Base-by-base conservation (phyloP, 2,888 invertebrate genomes). In the Pedicia rivosa region DNA sequence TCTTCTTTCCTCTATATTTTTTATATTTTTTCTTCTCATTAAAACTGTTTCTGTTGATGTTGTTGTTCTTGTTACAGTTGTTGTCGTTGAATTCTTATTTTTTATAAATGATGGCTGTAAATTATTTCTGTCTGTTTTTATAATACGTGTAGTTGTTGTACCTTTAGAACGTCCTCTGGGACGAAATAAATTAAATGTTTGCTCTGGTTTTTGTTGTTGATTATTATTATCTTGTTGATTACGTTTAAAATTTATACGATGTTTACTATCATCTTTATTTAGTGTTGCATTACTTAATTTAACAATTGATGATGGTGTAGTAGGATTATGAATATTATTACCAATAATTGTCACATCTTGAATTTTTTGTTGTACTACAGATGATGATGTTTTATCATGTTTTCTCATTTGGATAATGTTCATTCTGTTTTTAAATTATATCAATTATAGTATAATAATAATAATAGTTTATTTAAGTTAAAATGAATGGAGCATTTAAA, bases 21-120 rank as follows among this genome's bases (percentile, higher is more conserved):
- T 24, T 25, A 34, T 24, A 24, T 24, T 34, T 34, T 7, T 24
- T 34, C 22, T 24, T 17, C 14, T 19, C 24, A 32, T 32, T 20
- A 22, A n/a, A 22, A 28, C 28, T 42, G 26, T 41, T 38, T 40
- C 35, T 35, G 44, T 43, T 47, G 44, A 25, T 32, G 37, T 25
- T 24, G 32, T 14, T 45, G 43, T 44, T 46, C 39, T 43, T 44
- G 22, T 46, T 39, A 27, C 46, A 43, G 34, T 41, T 48, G 24
- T 24, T 24, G 4, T 7, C n/a, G 8, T 24, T 4, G 8, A 10
- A 10, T 24, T n/a, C n/a, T n/a, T 24, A 5, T 10, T 8, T 3
- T 5, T 24, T 5, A n/a, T 24, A 3, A 24, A 24, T 24, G 8
- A n/a, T 24, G 4, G 4, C n/a, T 24, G 24, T 24, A 24, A 24